Base-by-base conservation (phyloP, 2,888 invertebrate genomes). In the Athrips mouffetella region DNA sequence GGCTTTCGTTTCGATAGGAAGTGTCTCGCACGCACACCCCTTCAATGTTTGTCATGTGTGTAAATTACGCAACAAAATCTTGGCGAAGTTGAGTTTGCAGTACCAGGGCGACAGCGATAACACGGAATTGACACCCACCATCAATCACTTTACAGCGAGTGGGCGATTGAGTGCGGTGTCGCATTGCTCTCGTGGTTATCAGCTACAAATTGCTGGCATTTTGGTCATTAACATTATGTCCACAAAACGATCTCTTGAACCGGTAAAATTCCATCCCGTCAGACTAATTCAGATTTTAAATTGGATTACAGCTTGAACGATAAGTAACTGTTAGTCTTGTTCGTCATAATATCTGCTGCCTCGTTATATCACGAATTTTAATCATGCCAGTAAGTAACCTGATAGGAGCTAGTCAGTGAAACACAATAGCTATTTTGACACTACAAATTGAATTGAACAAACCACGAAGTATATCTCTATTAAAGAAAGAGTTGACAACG, bases 151-250 rank as follows among this genome's bases (percentile, higher is more conserved):
- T 58, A 61, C 62, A 71, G 66, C 62, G 80, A 78, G 79, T 79
- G 78, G 73, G 74, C 68, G 74, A 67, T 65, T 65, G 65, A 67
- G 67, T 63, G 65, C 61, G 69, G 79, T 79, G 71, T 84, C 79
- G 73, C 67, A 71, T 80, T 81, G 74, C 81, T 77, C 68, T 79
- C 80, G 83, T 68, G 83, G 83, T 79, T 80, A 81, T 83, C 73
- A 69, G 65, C 64, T 75, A 80, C 83, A 85, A 84, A 84, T 81
- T 80, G 79, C 70, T 73, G 76, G 80, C 80, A 71, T 63, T 62
- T 63, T 64, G 68, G 68, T 78, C 74, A 80, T 82, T 76, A 80
- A 80, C 73, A 71, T 70, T 69, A 67, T 57, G 56, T 62, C 59
- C 57, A n/a, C 4, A 37, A 27, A 27, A 27, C 7, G n/a, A 5